phyloP scores from a whole-genome alignment of 2,888 invertebrate genomes.

The Pegoplata infirma region DNA sequence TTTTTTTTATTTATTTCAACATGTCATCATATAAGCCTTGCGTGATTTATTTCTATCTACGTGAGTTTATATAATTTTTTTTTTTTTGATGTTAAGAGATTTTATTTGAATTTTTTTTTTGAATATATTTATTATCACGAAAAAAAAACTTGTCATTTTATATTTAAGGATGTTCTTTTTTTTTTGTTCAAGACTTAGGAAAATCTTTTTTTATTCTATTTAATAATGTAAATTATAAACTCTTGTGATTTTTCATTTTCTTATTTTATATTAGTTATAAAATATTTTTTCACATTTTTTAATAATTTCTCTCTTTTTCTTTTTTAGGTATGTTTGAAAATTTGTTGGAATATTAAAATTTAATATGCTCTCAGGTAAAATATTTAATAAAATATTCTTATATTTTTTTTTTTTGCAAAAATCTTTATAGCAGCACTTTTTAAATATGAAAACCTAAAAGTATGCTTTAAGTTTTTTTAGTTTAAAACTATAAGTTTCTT shows the following conservation, averaged over 20 bases:
- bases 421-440: background rate
- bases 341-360: slow-evolving; percentile 10
- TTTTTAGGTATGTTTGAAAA: slow-evolving; percentile 26
- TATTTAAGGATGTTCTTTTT: too few relatives aligned
- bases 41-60: slow-evolving; percentile 25
- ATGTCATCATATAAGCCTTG: slow-evolving; percentile 14
- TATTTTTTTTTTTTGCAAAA: background rate
- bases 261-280: background rate
- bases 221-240: slow-evolving; percentile 39
- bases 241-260: slow-evolving; percentile 26
- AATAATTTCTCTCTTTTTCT: background rate
- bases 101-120: background rate
- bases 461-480: background rate
- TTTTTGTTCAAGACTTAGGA: too few relatives aligned
- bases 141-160: background rate
- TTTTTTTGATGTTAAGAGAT: background rate
- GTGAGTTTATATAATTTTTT: too few relatives aligned
- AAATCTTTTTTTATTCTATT: background rate
- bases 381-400: background rate
- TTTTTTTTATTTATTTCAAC: background rate
- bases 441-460: background rate
- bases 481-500: too few relatives aligned
- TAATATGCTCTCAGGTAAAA: slow-evolving; percentile 9
- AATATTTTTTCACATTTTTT: slow-evolving; percentile 2
- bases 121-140: background rate